A percentile compares a stretch with the other conserved stretches of the same genome.
Conservation (phyloP, 2,888 invertebrate genomes). For the Fragum fragum region DNA sequence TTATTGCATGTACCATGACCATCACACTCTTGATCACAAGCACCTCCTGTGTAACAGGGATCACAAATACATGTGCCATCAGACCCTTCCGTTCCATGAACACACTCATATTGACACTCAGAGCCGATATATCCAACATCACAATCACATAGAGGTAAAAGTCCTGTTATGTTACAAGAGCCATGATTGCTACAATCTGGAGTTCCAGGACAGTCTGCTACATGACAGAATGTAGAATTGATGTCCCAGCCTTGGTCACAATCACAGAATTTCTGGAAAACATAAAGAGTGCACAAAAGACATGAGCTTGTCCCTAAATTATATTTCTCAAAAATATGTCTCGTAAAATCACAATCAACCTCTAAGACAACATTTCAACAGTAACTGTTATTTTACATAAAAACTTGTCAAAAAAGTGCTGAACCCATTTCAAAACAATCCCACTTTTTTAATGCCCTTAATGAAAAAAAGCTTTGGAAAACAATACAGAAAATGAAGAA, state of each 20-base stretch:
- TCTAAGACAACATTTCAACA: no score
- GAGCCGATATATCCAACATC: conserved; percentile 71
- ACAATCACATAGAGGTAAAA: conserved; percentile 73
- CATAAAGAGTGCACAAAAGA: no score
- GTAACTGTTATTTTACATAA: no score
- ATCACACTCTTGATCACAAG: conserved; percentile 74
- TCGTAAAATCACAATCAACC: no score
- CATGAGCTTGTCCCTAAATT: no score
- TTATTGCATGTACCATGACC: conserved; percentile 74
- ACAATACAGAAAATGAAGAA: no score
- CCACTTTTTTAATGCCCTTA: no score
- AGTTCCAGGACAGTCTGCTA: conserved; percentile 71
- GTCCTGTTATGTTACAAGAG: conserved; percentile 68
- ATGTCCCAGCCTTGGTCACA: conserved; percentile 76
- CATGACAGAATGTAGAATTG: conserved; percentile 64
- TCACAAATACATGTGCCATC: conserved; percentile 72
- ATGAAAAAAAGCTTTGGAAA: no score
- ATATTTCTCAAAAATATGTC: no score
- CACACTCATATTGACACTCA: conserved; percentile 72
- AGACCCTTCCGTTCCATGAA: conserved; percentile 65
- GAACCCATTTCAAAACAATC: no score
- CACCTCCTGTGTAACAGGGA: conserved; percentile 74
- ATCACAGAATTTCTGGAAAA: conserved; percentile 58
- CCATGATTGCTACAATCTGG: conserved; percentile 67
- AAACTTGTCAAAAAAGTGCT: no score